A percentile compares a stretch with the other conserved stretches of the same genome.
These are phyloP conservation scores for Arenaria interpres DNA, from an alignment of 2,113 vertebrate species.

Conservation along the genomic window DNA sequence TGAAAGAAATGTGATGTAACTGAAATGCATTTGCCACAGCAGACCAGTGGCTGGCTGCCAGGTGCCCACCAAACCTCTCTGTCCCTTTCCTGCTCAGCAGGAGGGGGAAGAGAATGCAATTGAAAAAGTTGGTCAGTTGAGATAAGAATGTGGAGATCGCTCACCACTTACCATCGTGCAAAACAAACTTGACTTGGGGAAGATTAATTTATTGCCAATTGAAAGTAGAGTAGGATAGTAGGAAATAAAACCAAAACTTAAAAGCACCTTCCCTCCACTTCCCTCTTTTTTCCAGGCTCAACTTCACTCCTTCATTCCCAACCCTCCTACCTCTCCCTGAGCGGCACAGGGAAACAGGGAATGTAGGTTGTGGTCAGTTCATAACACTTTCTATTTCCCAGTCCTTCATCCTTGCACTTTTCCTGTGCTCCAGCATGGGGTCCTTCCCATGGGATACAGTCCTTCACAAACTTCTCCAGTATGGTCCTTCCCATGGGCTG, in stretches of 20 bases:
- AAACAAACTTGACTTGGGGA: background rate
- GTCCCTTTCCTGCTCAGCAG: background rate
- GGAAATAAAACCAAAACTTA: background rate
- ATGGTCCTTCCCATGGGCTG: background rate
- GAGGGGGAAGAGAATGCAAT: background rate
- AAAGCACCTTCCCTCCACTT: background rate
- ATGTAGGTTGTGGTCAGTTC: background rate
- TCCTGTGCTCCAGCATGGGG: rapidly evolving
- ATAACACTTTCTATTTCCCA: background rate
- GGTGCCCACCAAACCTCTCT: background rate
- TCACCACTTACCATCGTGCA: background rate
- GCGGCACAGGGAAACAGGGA: background rate
- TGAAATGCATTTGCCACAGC: background rate
- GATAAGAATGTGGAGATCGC: background rate
- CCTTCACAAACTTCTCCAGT: background rate
- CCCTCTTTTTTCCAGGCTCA: background rate
- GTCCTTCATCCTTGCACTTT: background rate
- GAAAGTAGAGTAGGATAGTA: background rate
- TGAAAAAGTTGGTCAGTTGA: background rate
- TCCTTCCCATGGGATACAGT: background rate
- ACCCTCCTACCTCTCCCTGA: background rate
- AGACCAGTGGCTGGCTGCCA: background rate
- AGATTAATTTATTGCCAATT: background rate
- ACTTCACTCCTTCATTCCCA: background rate
- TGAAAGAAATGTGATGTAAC: background rate